Evolutionary conservation across 2,113 vertebrate genomes (phyloP), one percentile per base, ranked within the genome.

Genomic region (Triplophysa rosa): DNA sequence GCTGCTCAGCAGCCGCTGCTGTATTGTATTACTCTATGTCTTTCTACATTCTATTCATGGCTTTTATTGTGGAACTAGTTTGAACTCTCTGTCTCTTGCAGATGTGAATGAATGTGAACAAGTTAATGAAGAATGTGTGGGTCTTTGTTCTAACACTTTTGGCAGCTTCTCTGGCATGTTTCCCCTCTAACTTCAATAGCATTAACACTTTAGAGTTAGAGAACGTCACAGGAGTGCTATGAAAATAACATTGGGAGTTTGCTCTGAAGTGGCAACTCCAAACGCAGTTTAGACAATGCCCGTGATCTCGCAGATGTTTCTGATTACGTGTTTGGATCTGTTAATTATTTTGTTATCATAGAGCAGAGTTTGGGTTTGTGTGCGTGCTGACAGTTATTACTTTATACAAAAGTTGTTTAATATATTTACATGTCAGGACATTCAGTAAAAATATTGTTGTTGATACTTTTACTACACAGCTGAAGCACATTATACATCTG

Each of bases 91-190:
- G 8, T 82, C 9, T 75, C 14, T 65, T 14, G 21, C 61, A 92
- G 91, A 91, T 0, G 78, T 90, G 77, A 84, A 89, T 0, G 86
- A 90, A 63, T 88, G 88, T 0, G 78, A 83, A 45, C 21, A 1
- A 0, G 67, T 77, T 61, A 88, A 84, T 0, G 85, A 33, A 89
- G 78, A 76, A 52, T 79, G 0, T 92, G 90, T 23, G 47, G 33
- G 33, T 37, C 7, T 37, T 37, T 37, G 33, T 37, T 37, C 5
- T 7, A 37, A 37, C 33, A 37, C 33, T 8, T 37, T 45, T 45
- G 42, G 42, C 42, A 45, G 14, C 0, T 4, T n/a, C 2, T 7
- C n/a, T 0, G 8, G 19, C 16, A 19, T n/a, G 54, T 58, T 21
- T 58, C 19, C n/a, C 17, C n/a, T 21, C 54, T 58, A 21, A 21